Evolutionary conservation across 2,888 invertebrate genomes (phyloP).

Genomic region (Masnerella sp.): DNA sequence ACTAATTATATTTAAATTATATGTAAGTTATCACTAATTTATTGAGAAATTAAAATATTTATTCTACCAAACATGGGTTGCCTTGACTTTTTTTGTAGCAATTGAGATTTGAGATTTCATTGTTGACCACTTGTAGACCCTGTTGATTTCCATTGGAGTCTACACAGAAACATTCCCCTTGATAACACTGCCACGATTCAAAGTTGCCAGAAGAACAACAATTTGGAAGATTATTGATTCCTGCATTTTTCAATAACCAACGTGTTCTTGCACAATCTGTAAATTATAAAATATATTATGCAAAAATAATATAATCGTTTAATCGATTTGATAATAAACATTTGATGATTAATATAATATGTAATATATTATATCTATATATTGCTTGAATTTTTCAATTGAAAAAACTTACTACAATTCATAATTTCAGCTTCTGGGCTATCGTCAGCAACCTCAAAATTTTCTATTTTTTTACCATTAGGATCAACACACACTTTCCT

Average conservation of each 20-base stretch:
- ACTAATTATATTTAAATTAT: no score
- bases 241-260: slow-evolving; percentile 75
- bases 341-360: no score
- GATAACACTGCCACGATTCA: slow-evolving; percentile 81
- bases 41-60: background rate
- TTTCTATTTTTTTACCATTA: slow-evolving; percentile 79
- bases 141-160: slow-evolving; percentile 81
- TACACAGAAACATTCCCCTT: slow-evolving; percentile 82
- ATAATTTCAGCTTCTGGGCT: slow-evolving; percentile 71
- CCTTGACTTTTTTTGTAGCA: slow-evolving; percentile 53
- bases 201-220: slow-evolving; percentile 84
- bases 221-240: slow-evolving; percentile 78
- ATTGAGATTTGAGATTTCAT: slow-evolving; percentile 44
- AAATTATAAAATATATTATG: no score
- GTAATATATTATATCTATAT: no score
- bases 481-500: slow-evolving; percentile 82
- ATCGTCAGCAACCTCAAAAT: slow-evolving; percentile 77
- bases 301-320: slow-evolving; percentile 43
- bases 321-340: no score
- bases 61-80: slow-evolving; percentile 8
- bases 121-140: slow-evolving; percentile 73
- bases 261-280: slow-evolving; percentile 83
- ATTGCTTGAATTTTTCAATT: no score
- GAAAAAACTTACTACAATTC: slow-evolving; percentile 83
- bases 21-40: no score